phyloP scores from a whole-genome alignment of 1,140 invertebrate genomes.

The Penaeus chinensis region DNA sequence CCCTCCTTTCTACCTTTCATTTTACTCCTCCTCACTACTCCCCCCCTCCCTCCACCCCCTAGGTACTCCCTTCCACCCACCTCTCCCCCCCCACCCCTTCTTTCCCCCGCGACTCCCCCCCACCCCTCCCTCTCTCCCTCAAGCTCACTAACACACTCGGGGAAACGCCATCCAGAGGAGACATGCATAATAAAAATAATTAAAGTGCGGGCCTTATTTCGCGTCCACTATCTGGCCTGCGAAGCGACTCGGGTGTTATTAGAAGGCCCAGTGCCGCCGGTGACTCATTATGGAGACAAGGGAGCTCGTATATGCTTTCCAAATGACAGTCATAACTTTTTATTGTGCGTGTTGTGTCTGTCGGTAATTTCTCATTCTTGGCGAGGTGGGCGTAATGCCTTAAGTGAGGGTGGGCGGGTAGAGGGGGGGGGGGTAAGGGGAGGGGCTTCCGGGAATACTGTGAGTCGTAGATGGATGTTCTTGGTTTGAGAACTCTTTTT shows the following conservation, averaged over 20 bases:
- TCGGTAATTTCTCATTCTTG: slow-evolving; percentile 8
- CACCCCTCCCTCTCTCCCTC: background rate
- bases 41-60: background rate
- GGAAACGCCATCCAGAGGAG: too few species aligned
- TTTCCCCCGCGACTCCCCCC: too few species aligned
- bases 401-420: background rate
- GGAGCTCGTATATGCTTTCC: slow-evolving; percentile 12
- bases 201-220: background rate
- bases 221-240: too few species aligned
- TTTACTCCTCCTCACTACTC: too few species aligned
- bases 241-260: too few species aligned
- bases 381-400: background rate
- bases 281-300: background rate
- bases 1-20: too few species aligned
- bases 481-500: too few species aligned
- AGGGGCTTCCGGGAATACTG: background rate
- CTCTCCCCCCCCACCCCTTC: too few species aligned
- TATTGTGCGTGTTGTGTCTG: slow-evolving; percentile 20
- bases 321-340: slow-evolving; percentile 33
- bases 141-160: too few species aligned
- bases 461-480: background rate
- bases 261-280: background rate
- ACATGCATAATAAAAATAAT: too few species aligned
- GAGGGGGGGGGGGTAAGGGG: background rate
- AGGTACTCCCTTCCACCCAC: background rate